These are phyloP conservation scores for Hypotaenidia okinawae DNA, from an alignment of 2,797 vertebrate species.

Conservation along the genomic window DNA sequence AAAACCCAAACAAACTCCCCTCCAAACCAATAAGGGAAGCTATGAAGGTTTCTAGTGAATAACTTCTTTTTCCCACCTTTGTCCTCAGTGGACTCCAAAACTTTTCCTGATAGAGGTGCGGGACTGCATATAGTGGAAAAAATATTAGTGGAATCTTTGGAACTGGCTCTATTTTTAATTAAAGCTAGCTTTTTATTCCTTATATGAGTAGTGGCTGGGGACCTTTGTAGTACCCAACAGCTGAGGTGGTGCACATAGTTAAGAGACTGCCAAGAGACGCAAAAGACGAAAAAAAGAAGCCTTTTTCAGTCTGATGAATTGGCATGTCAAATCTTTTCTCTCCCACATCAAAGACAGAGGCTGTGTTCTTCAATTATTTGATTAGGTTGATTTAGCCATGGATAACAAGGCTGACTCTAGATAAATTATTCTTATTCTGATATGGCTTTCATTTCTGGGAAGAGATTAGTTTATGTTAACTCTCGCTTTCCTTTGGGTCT, in stretches of 20 bases:
- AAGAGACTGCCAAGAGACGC: background rate
- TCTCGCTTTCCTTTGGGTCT: background rate
- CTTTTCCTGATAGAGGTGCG: background rate
- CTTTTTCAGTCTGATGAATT: background rate
- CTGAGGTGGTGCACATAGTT: slow-evolving; percentile 3
- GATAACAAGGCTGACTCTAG: background rate
- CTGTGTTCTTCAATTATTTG: background rate
- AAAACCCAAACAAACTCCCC: background rate
- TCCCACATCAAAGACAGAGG: background rate
- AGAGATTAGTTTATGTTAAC: background rate
- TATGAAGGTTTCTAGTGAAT: background rate
- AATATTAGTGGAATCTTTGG: background rate
- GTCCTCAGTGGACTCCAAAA: background rate
- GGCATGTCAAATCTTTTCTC: background rate
- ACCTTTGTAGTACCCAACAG: background rate
- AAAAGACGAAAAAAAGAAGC: background rate
- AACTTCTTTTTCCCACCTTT: background rate
- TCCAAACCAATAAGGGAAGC: background rate
- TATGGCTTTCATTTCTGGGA: background rate
- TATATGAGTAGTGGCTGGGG: background rate
- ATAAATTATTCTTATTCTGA: background rate
- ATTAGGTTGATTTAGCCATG: background rate
- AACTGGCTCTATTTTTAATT: background rate
- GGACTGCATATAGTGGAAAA: background rate
- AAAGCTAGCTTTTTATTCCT: background rate